Evolutionary conservation across 2,797 vertebrate species (phyloP), one percentile per base, ranked within the genome.

Genomic region (Anomalospiza imberbis): DNA sequence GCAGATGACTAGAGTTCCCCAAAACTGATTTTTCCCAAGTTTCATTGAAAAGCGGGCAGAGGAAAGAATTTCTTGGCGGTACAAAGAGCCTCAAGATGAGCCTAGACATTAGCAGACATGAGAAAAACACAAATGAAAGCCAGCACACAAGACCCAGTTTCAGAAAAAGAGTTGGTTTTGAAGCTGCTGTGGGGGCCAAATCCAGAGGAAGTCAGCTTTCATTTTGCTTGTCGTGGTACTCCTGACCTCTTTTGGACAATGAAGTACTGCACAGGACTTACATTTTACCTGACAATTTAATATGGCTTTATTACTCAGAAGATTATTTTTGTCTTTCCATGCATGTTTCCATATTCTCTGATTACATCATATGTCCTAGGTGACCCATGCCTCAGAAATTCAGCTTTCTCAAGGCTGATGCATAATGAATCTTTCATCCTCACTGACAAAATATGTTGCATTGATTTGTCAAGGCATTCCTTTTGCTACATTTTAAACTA

Each of bases 391-490:
- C 54, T 66, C 54, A 94, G 92, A 89, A 91, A 60, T 62, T 42
- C 45, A 75, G 78, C 81, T 38, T 85, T 92, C 65, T 90, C n/a
- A 38, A 88, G 86, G 74, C 89, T 83, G 65, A 61, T 58, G 76
- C 11, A 17, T 94, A 89, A 81, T 73, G 66, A 87, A 91, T 94
- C 91, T 90, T 62, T 94, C 91, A 95, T 25, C 28, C 77, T 81
- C 67, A 11, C 70, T 76, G 63, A 63, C 40, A 79, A 44, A 54
- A 91, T 81, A 74, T 4, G 42, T 93, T 91, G 82, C 53, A 28
- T 47, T 95, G 65, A 90, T 95, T 87, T 87, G 76, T 88, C 94
- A 87, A 88, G 53, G 19, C 77, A 89, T 72, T 83, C n/a, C 29
- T 91, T 87, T 79, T 77, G 55, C 70, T 85, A 51, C 91, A 66